Conservation (phyloP, 1,140 invertebrate genomes). For the Rhysida immarginata region DNA sequence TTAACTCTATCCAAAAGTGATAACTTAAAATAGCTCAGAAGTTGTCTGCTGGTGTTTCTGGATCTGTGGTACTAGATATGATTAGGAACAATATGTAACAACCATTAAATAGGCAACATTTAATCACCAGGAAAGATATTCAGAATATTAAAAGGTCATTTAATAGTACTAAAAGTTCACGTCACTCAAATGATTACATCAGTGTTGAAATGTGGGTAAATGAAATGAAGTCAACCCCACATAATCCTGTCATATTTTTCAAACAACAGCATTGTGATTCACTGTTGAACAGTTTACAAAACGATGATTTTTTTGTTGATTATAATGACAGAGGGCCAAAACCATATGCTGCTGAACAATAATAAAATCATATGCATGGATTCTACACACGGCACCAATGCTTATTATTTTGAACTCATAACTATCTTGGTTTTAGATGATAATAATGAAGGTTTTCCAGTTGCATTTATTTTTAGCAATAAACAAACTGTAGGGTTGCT, state of each 20-base stretch:
- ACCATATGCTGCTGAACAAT: neutral
- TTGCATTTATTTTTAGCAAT: neutral
- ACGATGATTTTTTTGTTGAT: too few species aligned
- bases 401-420: neutral
- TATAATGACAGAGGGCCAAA: neutral
- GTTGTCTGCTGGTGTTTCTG: neutral
- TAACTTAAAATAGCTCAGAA: neutral
- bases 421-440: too few species aligned
- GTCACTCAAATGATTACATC: too few species aligned
- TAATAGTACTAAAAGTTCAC: too few species aligned
- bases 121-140: too few species aligned
- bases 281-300: too few species aligned
- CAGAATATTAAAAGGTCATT: too few species aligned
- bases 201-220: too few species aligned
- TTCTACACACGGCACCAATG: neutral
- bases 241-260: too few species aligned
- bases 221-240: too few species aligned
- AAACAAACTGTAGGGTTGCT: neutral
- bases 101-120: neutral
- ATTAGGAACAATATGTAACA: neutral
- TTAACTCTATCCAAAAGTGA: neutral
- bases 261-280: too few species aligned
- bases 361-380: neutral
- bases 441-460: too few species aligned
- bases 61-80: neutral